Base-by-base conservation (phyloP, 2,113 vertebrate species). In the Picathartes gymnocephalus region DNA sequence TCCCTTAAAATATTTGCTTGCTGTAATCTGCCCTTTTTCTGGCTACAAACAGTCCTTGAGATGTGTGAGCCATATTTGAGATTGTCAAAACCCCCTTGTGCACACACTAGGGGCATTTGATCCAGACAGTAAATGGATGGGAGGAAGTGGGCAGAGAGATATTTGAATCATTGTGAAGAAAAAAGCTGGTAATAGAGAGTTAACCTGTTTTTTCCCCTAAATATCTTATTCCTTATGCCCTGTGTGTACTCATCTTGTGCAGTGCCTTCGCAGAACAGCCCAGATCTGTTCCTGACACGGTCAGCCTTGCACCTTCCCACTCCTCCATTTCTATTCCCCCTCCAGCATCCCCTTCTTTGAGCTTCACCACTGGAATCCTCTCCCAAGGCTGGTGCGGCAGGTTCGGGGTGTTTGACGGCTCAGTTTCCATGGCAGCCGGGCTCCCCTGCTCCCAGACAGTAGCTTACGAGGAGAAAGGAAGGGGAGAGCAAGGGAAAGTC, bases 371-470 rank as follows among this genome's bases (percentile, higher is more conserved):
- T 92, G 95, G 92, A 97, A 97, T 97, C 92, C 95, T 93, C 82
- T 97, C 92, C 54, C 87, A 93, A 86, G 88, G 85, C 92, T 97
- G 95, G 93, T 96, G 85, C 68, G 11, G 96, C 90, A 95, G 91
- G 93, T 94, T 98, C 95, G 92, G 96, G 81, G 96, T 60, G 44
- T 96, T 97, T 83, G 87, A 96, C 97, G 81, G 95, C 96, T 97
- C 27, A 14, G 99, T 99, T 98, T 98, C 98, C 98, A 99, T 99
- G 98, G 98, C 94, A 99, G 98, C 98, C 7, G 57, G 93, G 95
- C 95, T 98, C 96, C 93, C 97, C 97, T 97, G 97, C 80, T 97
- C 95, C 96, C 88, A 92, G 94, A 92, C 95, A 47, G 97, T 96
- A 89, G 97, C 98, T 98, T 97, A 83, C 93, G 94, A 97, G 86